Percentiles rank a stretch among this genome's conserved stretches.
Conservation (phyloP, 2,797 vertebrate genomes). For the Xiphorhynchus erythropygius region DNA sequence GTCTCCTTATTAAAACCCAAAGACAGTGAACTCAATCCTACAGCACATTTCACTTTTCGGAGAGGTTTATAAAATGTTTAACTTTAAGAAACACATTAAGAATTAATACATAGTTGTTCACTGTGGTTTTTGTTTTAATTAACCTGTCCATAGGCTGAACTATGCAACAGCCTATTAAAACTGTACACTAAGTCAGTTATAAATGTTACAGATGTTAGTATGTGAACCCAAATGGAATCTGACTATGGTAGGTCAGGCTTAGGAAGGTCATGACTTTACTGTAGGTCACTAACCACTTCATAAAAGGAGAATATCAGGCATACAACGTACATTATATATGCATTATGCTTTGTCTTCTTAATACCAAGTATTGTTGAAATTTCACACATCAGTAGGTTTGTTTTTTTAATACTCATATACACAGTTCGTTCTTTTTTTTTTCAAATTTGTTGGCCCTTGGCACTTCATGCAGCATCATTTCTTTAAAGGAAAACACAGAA, state of each 20-base stretch:
- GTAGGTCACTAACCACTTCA: not conserved
- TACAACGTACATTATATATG: not conserved
- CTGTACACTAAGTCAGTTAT: not conserved
- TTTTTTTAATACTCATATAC: not conserved
- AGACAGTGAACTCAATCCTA: not conserved
- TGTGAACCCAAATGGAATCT: not conserved
- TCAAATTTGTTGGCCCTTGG: not conserved
- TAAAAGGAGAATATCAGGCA: not conserved
- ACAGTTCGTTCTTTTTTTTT: not conserved
- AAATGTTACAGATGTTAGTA: not conserved
- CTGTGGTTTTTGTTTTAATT: not conserved
- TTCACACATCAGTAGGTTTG: not conserved
- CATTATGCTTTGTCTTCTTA: not conserved
- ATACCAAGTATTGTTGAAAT: not conserved
- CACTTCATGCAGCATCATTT: not conserved
- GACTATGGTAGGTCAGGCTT: not conserved
- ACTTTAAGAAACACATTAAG: rapidly evolving
- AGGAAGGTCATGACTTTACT: not conserved
- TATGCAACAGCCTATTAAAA: not conserved
- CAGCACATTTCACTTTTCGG: not conserved
- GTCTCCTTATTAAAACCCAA: not conserved
- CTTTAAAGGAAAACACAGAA: not conserved
- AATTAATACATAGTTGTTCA: not conserved
- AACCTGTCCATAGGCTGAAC: not conserved
- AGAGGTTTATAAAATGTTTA: not conserved